Evolutionary conservation across 2,797 vertebrate genomes (phyloP), one percentile per base, ranked within the genome.

Genomic region (Platyrinchus mystaceus): DNA sequence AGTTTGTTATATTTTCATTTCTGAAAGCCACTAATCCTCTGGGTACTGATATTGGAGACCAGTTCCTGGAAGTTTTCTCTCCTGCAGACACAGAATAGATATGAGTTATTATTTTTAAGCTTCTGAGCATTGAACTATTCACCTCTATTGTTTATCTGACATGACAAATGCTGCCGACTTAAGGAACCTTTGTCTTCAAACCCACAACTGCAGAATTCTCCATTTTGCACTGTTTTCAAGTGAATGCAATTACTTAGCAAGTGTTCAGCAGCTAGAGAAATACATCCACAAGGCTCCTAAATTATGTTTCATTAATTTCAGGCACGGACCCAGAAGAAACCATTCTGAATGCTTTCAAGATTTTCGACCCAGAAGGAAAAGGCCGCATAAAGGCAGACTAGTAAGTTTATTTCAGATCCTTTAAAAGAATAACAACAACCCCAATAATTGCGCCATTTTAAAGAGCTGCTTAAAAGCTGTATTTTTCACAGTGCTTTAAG

Each of bases 321-420:
- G 99, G 99, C 84, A 99, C 98, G 1, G 99, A 99, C 95, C 98
- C 99, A 5, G 99, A 99, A 96, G 98, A 99, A 97, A 99, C 98
- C 88, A 99, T 99, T 89, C 97, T 99, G 63, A 98, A 98, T 1
- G 99, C 99, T 90, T 99, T 99, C 92, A 99, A 99, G 97, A 98
- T 99, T 96, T 99, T 99, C 14, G 98, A 99, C 96, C 97, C 98
- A 18, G 98, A 99, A 92, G 98, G 97, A 87, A 98, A 98, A 94
- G 99, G 98, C 37, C 97, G 98, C 77, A 95, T 99, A 91, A 98
- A 98, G 97, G 98, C 98, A 93, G 99, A 99, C 22, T 98, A 99
- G 99, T 99, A 97, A 98, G 98, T 98, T 62, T 36, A 84, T 88
- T 93, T 93, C 68, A 87, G 94, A 91, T 85, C 70, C 41, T 87